phyloP scores from a whole-genome alignment of 2,888 invertebrate species.

The Psylliodes chrysocephalus region DNA sequence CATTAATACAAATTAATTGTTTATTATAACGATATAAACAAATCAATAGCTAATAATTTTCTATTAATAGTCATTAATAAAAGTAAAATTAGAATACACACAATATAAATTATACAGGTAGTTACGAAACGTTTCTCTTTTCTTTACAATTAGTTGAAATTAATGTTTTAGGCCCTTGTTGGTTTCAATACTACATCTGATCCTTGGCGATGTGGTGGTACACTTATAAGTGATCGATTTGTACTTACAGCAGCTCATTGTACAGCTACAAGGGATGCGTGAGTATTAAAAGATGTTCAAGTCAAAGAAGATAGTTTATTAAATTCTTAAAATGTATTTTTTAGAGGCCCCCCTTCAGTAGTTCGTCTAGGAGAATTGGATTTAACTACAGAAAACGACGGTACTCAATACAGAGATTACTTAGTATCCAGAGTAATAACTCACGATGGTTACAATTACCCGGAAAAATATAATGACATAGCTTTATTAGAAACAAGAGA shows the following conservation, averaged over 20 bases:
- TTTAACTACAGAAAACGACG: slow-evolving; percentile 64
- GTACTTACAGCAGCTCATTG: slow-evolving; percentile 73
- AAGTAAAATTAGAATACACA: too few relatives aligned
- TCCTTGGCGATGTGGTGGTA: slow-evolving; percentile 68
- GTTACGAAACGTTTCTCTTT: too few relatives aligned
- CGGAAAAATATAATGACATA: slow-evolving; percentile 73
- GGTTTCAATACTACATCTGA: slow-evolving; percentile 58
- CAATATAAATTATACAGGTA: too few relatives aligned
- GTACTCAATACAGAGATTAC: slow-evolving; percentile 65
- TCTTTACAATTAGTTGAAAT: too few relatives aligned
- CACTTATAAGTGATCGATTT: slow-evolving; percentile 67
- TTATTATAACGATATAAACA: too few relatives aligned
- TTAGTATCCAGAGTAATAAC: slow-evolving; percentile 58
- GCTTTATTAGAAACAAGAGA: slow-evolving; percentile 69
- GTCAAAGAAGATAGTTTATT: too few relatives aligned
- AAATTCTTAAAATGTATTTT: slow-evolving; percentile 35
- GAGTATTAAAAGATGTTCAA: slow-evolving; percentile 35
- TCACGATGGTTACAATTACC: slow-evolving; percentile 69
- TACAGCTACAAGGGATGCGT: slow-evolving; percentile 53
- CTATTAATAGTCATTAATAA: too few relatives aligned
- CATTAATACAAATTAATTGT: too few relatives aligned
- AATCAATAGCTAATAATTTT: too few relatives aligned
- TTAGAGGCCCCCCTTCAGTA: slow-evolving; percentile 65
- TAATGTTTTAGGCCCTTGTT: slow-evolving; percentile 62
- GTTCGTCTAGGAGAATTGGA: slow-evolving; percentile 72